These are phyloP conservation scores for Nycticorax nycticorax DNA, from an alignment of 2,113 vertebrate genomes.

Conservation along the genomic window DNA sequence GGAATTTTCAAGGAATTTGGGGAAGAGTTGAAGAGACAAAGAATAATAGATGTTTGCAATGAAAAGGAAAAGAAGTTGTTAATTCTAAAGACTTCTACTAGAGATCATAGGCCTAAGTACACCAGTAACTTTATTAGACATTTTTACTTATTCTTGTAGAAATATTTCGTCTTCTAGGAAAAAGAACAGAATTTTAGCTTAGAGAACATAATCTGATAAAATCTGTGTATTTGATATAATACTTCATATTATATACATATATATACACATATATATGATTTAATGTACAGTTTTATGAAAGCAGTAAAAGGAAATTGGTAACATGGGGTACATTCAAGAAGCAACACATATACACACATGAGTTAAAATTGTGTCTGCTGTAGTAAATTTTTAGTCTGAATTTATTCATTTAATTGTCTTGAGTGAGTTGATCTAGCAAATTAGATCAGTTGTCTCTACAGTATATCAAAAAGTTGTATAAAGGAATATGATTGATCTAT, in stretches of 20 bases:
- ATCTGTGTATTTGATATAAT: background rate
- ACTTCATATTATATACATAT: background rate
- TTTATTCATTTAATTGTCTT: background rate
- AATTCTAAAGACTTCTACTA: background rate
- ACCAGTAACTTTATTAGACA: background rate
- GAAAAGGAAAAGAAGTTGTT: background rate
- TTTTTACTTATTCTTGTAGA: background rate
- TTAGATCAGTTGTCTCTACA: background rate
- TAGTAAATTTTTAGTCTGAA: background rate
- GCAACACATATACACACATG: fast-evolving
- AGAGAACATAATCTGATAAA: background rate
- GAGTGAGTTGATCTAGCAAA: background rate
- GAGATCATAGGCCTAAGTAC: background rate
- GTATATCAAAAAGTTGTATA: background rate
- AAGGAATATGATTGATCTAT: background rate
- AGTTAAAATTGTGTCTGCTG: background rate
- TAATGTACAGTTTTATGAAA: background rate
- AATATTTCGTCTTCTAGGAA: background rate
- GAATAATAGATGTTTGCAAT: background rate
- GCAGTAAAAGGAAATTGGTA: background rate
- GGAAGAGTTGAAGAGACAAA: background rate
- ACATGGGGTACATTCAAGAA: background rate
- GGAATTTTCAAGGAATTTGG: background rate
- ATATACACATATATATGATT: background rate
- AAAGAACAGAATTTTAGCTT: background rate